Percentiles rank a stretch among this genome's conserved stretches.
phyloP scores from a whole-genome alignment of 2,888 invertebrate species.

The Thera britannica region DNA sequence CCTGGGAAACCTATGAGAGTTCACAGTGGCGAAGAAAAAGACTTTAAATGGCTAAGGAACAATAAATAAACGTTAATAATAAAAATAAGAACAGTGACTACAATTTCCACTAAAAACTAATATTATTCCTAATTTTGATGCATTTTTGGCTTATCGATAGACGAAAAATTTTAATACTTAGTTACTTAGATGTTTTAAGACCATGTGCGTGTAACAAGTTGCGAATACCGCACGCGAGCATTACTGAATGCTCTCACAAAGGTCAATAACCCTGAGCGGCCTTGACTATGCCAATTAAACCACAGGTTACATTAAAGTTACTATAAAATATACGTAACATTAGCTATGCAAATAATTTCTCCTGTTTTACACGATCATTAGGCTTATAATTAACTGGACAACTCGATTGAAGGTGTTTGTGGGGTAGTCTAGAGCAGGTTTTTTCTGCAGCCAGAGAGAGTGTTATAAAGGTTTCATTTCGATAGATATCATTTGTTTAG shows the following conservation, averaged over 20 bases:
- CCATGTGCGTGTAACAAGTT: not conserved
- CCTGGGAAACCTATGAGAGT: no score
- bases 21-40: no score
- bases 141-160: not conserved
- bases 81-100: no score
- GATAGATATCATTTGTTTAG: not conserved
- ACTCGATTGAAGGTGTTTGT: conserved; percentile 8
- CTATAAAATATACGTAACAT: conserved; percentile 10
- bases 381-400: conserved; percentile 12
- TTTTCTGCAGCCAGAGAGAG: conserved; percentile 9
- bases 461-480: conserved; percentile 1
- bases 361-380: conserved; percentile 30
- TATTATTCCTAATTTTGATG: no score
- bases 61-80: no score
- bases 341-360: conserved; percentile 47
- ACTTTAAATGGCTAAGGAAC: no score
- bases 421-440: conserved; percentile 14
- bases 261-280: conserved; percentile 17
- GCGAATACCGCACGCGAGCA: conserved; percentile 8
- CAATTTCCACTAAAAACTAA: no score
- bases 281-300: conserved; percentile 17
- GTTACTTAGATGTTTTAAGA: not conserved
- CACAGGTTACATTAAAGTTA: conserved; percentile 6
- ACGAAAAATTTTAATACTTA: not conserved
- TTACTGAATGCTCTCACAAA: conserved; percentile 9